Conservation (phyloP, 1,140 invertebrate genomes). For the Acromyrmex heyeri region DNA sequence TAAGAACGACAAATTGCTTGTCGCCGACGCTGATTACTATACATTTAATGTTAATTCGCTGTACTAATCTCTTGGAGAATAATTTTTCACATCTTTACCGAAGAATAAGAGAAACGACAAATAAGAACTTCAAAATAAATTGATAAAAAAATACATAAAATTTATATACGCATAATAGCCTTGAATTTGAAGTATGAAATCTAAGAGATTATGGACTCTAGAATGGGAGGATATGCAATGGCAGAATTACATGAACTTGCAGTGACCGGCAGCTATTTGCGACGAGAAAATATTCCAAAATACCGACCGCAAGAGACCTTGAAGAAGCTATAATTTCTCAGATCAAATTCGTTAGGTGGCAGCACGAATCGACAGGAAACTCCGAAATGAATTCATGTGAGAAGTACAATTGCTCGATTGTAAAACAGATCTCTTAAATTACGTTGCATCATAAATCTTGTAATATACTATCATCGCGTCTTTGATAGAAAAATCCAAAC, state of each 20-base stretch:
- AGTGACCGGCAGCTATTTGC: conserved; percentile 5
- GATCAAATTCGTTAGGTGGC: conserved; percentile 63
- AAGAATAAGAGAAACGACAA: neutral
- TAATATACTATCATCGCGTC: neutral
- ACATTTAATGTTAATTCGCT: neutral
- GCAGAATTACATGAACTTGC: neutral
- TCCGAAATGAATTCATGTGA: neutral
- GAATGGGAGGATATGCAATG: neutral
- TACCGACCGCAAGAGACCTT: conserved; percentile 25
- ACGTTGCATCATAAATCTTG: neutral
- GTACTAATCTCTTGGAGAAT: neutral
- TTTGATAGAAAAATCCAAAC: neutral
- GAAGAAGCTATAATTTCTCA: conserved; percentile 40
- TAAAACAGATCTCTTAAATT: neutral
- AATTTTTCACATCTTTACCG: neutral
- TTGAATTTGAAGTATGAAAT: neutral
- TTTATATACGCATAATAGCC: neutral
- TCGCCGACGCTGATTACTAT: neutral
- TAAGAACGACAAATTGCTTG: neutral
- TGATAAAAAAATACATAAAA: too few relatives aligned
- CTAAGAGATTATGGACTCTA: neutral
- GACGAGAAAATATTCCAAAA: conserved; percentile 15
- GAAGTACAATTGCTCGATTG: neutral
- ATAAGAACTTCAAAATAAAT: neutral
- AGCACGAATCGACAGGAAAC: conserved; percentile 44